These are phyloP conservation scores for Metopia argyrocephala DNA, from an alignment of 2,888 invertebrate genomes.

Conservation along the genomic window DNA sequence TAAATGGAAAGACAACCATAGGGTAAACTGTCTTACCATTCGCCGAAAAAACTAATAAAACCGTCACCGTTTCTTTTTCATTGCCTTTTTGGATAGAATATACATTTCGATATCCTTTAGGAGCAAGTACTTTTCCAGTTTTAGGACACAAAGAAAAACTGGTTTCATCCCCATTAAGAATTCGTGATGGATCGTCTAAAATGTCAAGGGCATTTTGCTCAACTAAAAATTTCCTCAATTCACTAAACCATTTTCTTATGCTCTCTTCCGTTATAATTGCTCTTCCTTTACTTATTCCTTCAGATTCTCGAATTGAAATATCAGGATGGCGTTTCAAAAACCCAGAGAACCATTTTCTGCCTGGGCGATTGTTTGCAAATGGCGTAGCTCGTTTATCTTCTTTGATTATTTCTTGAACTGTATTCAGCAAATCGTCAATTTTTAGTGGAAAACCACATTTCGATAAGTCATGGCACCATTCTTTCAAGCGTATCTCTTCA, in stretches of 20 bases:
- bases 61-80: too few species aligned
- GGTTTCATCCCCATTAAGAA: too few species aligned
- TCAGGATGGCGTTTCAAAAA: conserved; percentile 12
- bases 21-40: background rate
- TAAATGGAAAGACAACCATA: background rate
- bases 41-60: too few species aligned
- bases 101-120: too few species aligned
- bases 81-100: too few species aligned
- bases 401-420: conserved; percentile 26
- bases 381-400: conserved; percentile 8
- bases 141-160: too few species aligned
- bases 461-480: conserved; percentile 12
- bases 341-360: conserved; percentile 16
- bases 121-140: too few species aligned
- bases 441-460: conserved; percentile 31
- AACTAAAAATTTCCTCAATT: background rate
- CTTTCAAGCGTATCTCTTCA: conserved; percentile 10
- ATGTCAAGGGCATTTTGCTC: background rate
- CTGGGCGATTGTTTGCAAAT: conserved; percentile 26
- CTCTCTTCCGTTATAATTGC: conserved; percentile 9
- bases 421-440: conserved; percentile 31
- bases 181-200: too few species aligned
- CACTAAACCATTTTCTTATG: conserved; percentile 1
- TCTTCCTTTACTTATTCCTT: conserved; percentile 11
- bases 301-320: background rate